Conservation (phyloP, 2,888 invertebrate genomes). For the Scaeva pyrastri region DNA sequence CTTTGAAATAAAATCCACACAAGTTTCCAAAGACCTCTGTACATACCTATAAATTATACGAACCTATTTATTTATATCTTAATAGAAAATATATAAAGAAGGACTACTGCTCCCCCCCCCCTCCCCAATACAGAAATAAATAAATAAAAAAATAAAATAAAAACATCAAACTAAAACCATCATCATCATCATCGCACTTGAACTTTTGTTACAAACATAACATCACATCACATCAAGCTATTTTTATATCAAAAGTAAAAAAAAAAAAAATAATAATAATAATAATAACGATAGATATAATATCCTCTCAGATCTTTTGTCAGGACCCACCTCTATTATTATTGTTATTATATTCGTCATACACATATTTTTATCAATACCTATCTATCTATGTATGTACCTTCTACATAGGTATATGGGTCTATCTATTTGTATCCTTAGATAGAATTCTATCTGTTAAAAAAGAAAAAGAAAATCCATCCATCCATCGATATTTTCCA, state of each 20-base stretch:
- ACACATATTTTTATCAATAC: not conserved
- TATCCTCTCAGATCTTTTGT: not conserved
- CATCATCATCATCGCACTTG: not conserved
- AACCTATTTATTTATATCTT: no score
- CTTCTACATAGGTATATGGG: not conserved
- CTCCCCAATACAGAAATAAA: not conserved
- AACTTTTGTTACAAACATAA: not conserved
- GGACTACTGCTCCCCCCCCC: no score
- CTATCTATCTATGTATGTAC: no score
- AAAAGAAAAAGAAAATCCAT: not conserved
- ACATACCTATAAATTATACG: no score
- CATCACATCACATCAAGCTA: not conserved
- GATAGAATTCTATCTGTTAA: conserved; percentile 14
- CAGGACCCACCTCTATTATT: conserved; percentile 9
- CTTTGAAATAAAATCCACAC: no score
- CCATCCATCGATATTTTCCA: not conserved
- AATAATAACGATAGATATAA: no score
- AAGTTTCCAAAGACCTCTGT: no score
- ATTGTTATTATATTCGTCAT: not conserved
- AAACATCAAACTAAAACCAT: not conserved
- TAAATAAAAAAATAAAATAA: not conserved
- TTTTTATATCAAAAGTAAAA: not conserved
- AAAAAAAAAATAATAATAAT: conserved; percentile 3
- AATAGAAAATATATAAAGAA: no score
- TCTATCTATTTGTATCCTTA: no score